Conservation (phyloP, 1,140 invertebrate species). For the Drosophila albomicans region DNA sequence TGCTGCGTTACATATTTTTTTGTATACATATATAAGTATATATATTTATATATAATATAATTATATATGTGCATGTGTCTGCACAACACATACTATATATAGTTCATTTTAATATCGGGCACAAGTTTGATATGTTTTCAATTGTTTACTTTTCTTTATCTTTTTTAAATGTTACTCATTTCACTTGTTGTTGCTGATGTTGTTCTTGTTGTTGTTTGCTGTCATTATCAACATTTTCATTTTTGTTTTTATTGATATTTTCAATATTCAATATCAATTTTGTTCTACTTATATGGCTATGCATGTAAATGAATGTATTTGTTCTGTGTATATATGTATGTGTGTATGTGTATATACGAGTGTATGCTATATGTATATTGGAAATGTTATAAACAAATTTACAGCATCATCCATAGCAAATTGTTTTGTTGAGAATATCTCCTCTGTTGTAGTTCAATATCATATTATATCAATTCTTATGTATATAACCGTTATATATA, state of each 20-base stretch:
- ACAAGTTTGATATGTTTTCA: constrained; percentile 85
- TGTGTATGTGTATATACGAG: constrained; percentile 14
- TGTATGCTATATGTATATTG: constrained; percentile 35
- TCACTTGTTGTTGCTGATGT: constrained; percentile 33
- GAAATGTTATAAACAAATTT: constrained; percentile 51
- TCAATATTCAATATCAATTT: constrained; percentile 77
- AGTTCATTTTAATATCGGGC: constrained; percentile 68
- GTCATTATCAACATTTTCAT: constrained; percentile 12
- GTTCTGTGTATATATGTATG: constrained; percentile 25
- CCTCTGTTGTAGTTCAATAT: constrained; percentile 18
- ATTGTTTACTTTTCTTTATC: constrained; percentile 53
- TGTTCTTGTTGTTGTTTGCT: constrained; percentile 10
- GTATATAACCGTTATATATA: constrained; percentile 42
- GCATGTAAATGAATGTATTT: constrained; percentile 55
- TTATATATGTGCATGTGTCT: constrained; percentile 29
- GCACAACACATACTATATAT: constrained; percentile 45
- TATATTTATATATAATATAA: constrained; percentile 24
- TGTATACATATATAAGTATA: constrained; percentile 26
- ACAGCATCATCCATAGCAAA: constrained; percentile 30
- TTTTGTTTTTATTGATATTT: constrained; percentile 58
- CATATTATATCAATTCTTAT: constrained; percentile 20
- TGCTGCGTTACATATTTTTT: constrained; percentile 46
- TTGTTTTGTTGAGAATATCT: constrained; percentile 8
- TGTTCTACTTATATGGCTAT: constrained; percentile 69
- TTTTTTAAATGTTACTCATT: constrained; percentile 50